A percentile compares a stretch with the other conserved stretches of the same genome.
These are phyloP conservation scores for Caenorhabditis wallacei DNA, from an alignment of 2,888 invertebrate species.

Conservation along the genomic window DNA sequence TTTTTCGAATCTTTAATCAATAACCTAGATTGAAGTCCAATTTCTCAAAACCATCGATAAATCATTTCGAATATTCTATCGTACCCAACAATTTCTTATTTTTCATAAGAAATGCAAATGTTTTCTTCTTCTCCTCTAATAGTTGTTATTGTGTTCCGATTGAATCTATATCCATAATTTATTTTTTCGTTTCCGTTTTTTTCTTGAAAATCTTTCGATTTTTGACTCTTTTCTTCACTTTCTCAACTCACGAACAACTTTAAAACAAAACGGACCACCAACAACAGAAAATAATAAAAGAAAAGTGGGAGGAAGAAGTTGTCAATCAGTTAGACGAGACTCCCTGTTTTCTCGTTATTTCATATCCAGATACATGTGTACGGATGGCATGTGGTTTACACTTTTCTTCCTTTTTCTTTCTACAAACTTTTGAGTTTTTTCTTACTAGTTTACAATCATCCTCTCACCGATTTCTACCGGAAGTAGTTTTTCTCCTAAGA, in stretches of 20 bases:
- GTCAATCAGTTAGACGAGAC: constrained; percentile 51
- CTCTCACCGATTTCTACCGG: neutral
- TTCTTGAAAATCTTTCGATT: neutral
- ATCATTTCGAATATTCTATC: too few species aligned
- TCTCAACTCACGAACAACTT: neutral
- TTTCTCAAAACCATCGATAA: too few species aligned
- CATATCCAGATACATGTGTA: constrained; percentile 44
- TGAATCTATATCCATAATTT: neutral
- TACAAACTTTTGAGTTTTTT: constrained; percentile 9
- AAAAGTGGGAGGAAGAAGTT: constrained; percentile 8
- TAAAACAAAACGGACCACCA: constrained; percentile 34
- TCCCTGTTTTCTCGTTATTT: constrained; percentile 59
- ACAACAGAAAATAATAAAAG: constrained; percentile 10
- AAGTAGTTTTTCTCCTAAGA: neutral
- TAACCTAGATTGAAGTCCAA: too few species aligned
- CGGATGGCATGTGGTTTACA: constrained; percentile 52
- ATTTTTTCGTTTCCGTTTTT: neutral
- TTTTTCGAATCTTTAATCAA: too few species aligned
- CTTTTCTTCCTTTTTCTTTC: constrained; percentile 14
- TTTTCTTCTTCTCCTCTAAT: neutral
- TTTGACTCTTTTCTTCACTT: constrained; percentile 1
- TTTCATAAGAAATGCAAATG: constrained; percentile 18
- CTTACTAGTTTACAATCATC: neutral
- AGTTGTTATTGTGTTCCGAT: neutral
- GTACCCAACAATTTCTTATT: neutral